Base-by-base conservation (phyloP, 2,888 invertebrate species). In the Hypomecis punctinalis region DNA sequence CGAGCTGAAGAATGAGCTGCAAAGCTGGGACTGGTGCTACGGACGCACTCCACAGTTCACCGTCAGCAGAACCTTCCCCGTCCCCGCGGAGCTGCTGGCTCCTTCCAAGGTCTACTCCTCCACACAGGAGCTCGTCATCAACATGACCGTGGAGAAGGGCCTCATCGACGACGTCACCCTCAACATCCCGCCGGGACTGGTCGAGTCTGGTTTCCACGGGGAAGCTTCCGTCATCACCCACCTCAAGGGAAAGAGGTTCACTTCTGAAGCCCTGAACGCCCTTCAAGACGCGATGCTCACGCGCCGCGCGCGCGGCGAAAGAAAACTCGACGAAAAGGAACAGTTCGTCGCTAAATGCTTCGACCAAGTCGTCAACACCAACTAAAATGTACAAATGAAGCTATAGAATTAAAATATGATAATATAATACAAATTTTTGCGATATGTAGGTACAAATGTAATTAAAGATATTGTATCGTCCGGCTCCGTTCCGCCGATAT, bases 41-140 rank as follows among this genome's bases (percentile, higher is more conserved):
- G 98, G 98, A 0, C 96, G 95, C 82, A 97, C 98, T 0, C 99
- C 98, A 0, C 95, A 95, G 71, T 98, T 98, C 86, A 94, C 94
- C 0, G 95, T 97, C 13, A 94, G 94, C 65, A 94, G 95, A 42
- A 87, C 94, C 0, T 94, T 96, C 81, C 94, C 94, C 5, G 93
- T 96, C 4, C 95, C 95, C 0, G 81, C 86, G 0, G 91, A 90
- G 66, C 80, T 94, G n/a, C 83, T 94, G 10, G 87, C 88, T 0
- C 90, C 86, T 4, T 85, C 84, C 72, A 91, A 80, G 68, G 81
- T 82, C 0, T 90, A 88, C 79, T 77, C 84, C 0, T 83, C 90
- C 0, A 85, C 84, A 68, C 91, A 94, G 71, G 94, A 94, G 68
- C 83, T 96, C 10, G 93, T 93, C 63, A 94, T 96, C 66, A 94